Evolutionary conservation across 2,888 invertebrate species (phyloP), one percentile per base, ranked within the genome.

Genomic region (Dasysyrphus tricinctus): DNA sequence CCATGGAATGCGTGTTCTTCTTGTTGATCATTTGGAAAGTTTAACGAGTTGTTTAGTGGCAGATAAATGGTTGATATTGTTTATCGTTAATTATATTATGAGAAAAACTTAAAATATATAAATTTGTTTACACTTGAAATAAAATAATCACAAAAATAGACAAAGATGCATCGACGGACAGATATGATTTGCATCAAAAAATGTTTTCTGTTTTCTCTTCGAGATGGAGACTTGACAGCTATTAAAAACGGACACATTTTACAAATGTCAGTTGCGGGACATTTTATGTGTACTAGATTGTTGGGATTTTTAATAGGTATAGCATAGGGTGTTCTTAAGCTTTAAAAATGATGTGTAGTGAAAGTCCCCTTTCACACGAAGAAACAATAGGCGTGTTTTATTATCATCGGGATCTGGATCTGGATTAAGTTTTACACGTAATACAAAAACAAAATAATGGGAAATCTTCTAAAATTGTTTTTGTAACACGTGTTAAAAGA

Each of bases 1-100:
- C 65, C 14, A 73, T 9, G 24, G 14, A 82, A 67, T 77, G 44
- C 51, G 47, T 67, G 72, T 63, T 59, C 51, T 69, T 80, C 51
- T 69, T 80, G 51, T 61, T 56, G 44, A 42, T 29, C 39, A 11
- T 24, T 56, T 56, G 14, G 42, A 42, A 16, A 29, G 63, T 44
- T 44, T 19, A 0, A 29, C 12, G 14, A 42, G 32, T 51, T 44
- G 47, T 5, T 49, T 57, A 14, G 8, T 3, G 6, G 37, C 1
- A 19, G 14, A 59, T 19, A 9, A 11, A 5, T 57, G 5, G 5
- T 5, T 1, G 5, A 16, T 5, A n/a, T 34, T 16, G 37, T 59
- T 59, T 37, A 59, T 24, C 16, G 34, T 16, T 59, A 1, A 12
- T 19, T 19, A 29, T 7, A 12, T 37, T 12, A 19, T 24, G 11